Evolutionary conservation across 2,888 invertebrate species (phyloP).

Genomic region (Cremastinae sp.): DNA sequence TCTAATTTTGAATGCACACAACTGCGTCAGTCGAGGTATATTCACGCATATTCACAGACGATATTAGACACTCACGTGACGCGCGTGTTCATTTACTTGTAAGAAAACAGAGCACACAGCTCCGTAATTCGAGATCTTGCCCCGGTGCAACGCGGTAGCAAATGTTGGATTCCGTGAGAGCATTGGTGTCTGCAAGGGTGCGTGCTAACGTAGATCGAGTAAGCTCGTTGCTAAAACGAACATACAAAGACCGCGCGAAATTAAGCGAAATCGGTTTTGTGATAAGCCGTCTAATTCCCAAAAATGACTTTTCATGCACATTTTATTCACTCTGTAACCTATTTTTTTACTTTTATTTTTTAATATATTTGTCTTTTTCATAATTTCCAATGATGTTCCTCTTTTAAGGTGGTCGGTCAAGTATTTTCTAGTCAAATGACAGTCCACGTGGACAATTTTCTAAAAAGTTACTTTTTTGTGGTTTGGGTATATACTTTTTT

Average conservation of each 20-base stretch:
- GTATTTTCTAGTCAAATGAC: no score
- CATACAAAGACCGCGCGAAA: conserved; percentile 51
- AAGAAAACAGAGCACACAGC: conserved; percentile 48
- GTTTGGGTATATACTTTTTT: no score
- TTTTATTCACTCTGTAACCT: no score
- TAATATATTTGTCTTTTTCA: neutral
- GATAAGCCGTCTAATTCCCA: conserved; percentile 6
- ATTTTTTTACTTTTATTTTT: no score
- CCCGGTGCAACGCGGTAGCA: conserved; percentile 37
- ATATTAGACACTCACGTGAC: neutral
- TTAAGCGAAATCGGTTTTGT: conserved; percentile 53
- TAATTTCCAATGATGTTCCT: no score
- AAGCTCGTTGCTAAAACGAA: conserved; percentile 58
- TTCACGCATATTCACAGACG: no score
- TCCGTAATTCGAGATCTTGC: conserved; percentile 56
- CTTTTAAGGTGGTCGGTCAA: no score
- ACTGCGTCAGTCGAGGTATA: no score
- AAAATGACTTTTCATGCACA: conserved; percentile 51
- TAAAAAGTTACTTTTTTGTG: no score
- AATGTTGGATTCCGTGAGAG: neutral
- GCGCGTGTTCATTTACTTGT: conserved; percentile 13
- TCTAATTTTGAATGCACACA: no score
- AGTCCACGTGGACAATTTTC: no score
- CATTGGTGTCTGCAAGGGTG: neutral
- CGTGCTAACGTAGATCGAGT: conserved; percentile 5